A percentile compares a stretch with the other conserved stretches of the same genome.
These are phyloP conservation scores for Tribolium freemani DNA, from an alignment of 2,888 invertebrate genomes.

Conservation along the genomic window DNA sequence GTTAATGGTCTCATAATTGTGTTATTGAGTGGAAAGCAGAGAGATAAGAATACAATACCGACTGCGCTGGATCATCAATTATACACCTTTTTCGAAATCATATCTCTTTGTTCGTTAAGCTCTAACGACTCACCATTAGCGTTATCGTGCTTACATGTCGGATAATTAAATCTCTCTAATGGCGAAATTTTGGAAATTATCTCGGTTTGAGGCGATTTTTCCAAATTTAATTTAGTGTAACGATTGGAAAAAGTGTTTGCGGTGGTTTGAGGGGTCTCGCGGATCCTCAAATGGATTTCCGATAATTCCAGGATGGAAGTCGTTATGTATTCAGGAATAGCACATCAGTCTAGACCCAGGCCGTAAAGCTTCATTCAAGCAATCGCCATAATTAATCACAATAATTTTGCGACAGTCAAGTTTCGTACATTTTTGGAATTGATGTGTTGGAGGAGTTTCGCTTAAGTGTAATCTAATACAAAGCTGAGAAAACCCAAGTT, in stretches of 20 bases:
- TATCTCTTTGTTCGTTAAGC: constrained; percentile 55
- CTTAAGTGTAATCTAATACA: constrained; percentile 6
- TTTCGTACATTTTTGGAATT: not conserved
- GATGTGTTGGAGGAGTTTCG: not conserved
- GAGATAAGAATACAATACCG: constrained; percentile 62
- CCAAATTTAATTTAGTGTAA: not conserved
- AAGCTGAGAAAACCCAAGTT: constrained; percentile 10
- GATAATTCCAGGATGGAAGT: constrained; percentile 19
- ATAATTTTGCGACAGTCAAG: too few relatives aligned
- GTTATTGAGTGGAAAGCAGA: constrained; percentile 67
- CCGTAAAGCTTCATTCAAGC: constrained; percentile 1
- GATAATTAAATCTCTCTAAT: constrained; percentile 39
- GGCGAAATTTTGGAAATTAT: constrained; percentile 37
- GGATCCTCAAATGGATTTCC: constrained; percentile 25
- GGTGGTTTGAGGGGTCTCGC: not conserved
- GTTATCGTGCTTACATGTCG: constrained; percentile 20
- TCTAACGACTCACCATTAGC: constrained; percentile 41
- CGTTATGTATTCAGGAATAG: constrained; percentile 11
- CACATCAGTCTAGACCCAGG: not conserved
- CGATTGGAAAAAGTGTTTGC: not conserved
- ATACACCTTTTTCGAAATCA: constrained; percentile 51
- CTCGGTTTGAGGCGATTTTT: not conserved
- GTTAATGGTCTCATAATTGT: constrained; percentile 64
- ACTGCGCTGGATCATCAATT: constrained; percentile 46
- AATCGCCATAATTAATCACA: not conserved